Evolutionary conservation across 2,888 invertebrate genomes (phyloP).

Genomic region (Stenotaenia linearis): DNA sequence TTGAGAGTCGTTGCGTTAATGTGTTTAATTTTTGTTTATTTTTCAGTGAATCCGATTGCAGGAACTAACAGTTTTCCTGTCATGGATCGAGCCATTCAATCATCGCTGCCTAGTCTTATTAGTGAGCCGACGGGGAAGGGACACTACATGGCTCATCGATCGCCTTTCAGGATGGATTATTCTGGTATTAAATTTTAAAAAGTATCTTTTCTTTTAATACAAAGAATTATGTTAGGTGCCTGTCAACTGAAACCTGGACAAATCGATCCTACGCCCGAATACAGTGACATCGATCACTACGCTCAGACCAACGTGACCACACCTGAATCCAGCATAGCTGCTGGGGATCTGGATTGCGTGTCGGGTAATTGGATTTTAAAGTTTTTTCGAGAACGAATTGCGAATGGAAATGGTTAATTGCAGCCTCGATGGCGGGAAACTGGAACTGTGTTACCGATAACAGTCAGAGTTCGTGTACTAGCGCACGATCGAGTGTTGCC

Average conservation of each 20-base stretch:
- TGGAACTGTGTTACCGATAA: constrained; percentile 44
- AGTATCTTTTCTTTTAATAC: too few relatives aligned
- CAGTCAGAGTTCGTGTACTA: constrained; percentile 42
- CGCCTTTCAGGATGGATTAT: constrained; percentile 6
- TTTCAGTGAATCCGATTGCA: neutral
- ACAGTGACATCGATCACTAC: constrained; percentile 42
- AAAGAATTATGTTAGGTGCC: too few relatives aligned
- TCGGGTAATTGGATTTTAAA: constrained; percentile 24
- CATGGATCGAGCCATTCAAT: constrained; percentile 53
- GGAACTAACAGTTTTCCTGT: constrained; percentile 35
- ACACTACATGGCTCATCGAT: constrained; percentile 13
- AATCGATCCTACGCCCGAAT: constrained; percentile 43
- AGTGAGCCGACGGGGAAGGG: constrained; percentile 34
- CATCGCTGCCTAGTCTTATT: constrained; percentile 49
- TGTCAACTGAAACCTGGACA: neutral
- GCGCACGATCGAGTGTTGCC: constrained; percentile 46
- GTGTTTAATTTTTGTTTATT: too few relatives aligned
- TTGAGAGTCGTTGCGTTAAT: constrained; percentile 27
- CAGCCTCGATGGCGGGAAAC: constrained; percentile 42
- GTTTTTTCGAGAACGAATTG: neutral
- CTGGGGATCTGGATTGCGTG: constrained; percentile 39
- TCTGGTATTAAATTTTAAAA: neutral
- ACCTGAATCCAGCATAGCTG: constrained; percentile 41
- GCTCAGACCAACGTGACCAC: constrained; percentile 35
- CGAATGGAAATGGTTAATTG: neutral